phyloP scores from a whole-genome alignment of 1,140 invertebrate species.

The Drosophila parvula region DNA sequence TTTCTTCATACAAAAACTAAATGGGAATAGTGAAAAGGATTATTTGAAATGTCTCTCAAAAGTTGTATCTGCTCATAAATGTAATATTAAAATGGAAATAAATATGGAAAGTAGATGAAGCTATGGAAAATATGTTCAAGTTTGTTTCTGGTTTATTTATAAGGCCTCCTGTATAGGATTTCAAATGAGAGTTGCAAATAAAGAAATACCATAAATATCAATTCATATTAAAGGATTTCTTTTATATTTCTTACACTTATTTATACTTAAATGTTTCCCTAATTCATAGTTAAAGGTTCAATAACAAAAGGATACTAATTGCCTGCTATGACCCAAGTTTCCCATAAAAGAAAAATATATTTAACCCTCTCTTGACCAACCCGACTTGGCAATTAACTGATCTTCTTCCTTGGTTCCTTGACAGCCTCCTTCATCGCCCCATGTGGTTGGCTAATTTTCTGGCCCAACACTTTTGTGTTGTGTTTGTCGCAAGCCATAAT shows the following conservation, averaged over 20 bases:
- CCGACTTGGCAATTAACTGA: slow-evolving; percentile 60
- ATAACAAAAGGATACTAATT: slow-evolving; percentile 3
- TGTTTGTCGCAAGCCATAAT: slow-evolving; percentile 49
- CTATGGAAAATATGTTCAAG: background rate
- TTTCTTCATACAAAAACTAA: background rate
- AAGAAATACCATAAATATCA: too few relatives aligned
- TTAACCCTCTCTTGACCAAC: slow-evolving; percentile 8
- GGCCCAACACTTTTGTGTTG: slow-evolving; percentile 54
- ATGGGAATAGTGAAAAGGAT: background rate
- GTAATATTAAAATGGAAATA: background rate
- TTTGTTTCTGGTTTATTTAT: background rate
- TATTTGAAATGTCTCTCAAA: background rate
- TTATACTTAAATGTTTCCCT: too few relatives aligned
- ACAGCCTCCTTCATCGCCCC: slow-evolving; percentile 46
- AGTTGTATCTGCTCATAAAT: background rate
- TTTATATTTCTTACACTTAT: too few relatives aligned
- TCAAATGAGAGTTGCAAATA: too few relatives aligned
- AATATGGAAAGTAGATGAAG: background rate
- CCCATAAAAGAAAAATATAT: background rate
- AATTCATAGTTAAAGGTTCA: background rate
- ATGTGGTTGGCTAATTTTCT: slow-evolving; percentile 64
- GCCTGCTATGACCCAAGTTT: background rate
- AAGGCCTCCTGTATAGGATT: background rate
- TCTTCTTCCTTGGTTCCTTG: slow-evolving; percentile 23
- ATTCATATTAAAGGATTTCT: too few relatives aligned